Conservation (phyloP, 2,113 vertebrate genomes). For the Corythornis vintsioides region DNA sequence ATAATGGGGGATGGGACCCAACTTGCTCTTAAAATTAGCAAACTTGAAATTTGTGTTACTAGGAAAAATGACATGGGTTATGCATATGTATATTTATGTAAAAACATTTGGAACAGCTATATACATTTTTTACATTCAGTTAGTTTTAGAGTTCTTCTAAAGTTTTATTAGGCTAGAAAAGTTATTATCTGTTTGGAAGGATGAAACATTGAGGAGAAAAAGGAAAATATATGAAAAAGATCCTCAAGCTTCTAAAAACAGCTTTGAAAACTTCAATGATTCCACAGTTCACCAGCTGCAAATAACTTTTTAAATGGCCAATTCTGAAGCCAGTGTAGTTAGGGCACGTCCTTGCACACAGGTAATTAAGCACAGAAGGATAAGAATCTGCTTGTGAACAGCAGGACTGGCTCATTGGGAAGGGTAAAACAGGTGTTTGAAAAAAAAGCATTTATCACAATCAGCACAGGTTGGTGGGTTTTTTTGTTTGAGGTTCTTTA, state of each 20-base stretch:
- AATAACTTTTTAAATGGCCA: not conserved
- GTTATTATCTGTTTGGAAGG: conserved; percentile 65
- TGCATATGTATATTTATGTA: not conserved
- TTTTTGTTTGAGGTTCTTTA: not conserved
- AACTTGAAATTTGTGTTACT: not conserved
- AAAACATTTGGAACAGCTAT: not conserved
- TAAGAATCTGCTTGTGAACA: not conserved
- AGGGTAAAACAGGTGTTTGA: conserved; percentile 15
- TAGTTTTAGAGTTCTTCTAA: not conserved
- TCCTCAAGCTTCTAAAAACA: not conserved
- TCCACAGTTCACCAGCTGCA: not conserved
- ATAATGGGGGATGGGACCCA: not conserved
- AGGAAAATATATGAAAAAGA: not conserved
- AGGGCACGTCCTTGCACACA: not conserved
- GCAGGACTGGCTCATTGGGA: not conserved
- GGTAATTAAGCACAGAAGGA: not conserved
- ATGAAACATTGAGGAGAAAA: not conserved
- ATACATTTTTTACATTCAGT: not conserved
- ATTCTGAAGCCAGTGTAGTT: not conserved
- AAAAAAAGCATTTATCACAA: not conserved
- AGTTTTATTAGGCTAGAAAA: conserved; percentile 34
- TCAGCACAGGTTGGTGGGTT: not conserved
- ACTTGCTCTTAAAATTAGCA: not conserved
- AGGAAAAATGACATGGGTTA: not conserved
- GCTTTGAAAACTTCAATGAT: not conserved